Evolutionary conservation across 2,888 invertebrate species (phyloP), one percentile per base, ranked within the genome.

Genomic region (Ischnura elegans): DNA sequence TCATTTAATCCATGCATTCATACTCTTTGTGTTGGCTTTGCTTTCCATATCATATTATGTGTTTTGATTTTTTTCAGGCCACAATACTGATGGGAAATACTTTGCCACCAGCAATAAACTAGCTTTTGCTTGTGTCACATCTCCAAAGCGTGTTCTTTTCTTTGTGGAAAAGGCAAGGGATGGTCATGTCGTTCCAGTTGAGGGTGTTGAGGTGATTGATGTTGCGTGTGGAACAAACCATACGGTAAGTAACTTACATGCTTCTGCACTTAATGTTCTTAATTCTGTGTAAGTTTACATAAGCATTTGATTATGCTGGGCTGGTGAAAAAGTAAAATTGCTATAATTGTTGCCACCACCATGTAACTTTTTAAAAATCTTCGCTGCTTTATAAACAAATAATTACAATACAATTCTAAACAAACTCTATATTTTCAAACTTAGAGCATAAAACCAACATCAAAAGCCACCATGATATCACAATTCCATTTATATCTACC

Each of bases 41-140:
- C 66, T 93, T 76, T 13, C 51, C 51, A 51, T 51, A 19, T 47
- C 13, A n/a, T n/a, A 93, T 93, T 94, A 25, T 87, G 87, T 93
- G 76, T 94, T 61, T 93, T 61, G 87, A 76, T 93, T 43, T 93
- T 94, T 94, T 95, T 19, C 95, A 97, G 97, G 99, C 45, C 99
- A 99, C 96, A 99, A 99, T 96, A 98, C 99, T 0, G 99, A 99
- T 96, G 99, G 99, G 43, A 98, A 99, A 96, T 99, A 98, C 96
- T 99, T 99, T 96, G 98, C 98, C 94, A 98, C 98, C 25, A 98
- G 98, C 94, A 99, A 98, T 66, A 99, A 98, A 95, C 96, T 99
- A 95, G 98, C 98, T 95, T 99, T 97, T 96, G 98, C 98, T 95
- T 98, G 97, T 96, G 98, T 98, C 96, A 97, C 97, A 93, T 97